These are phyloP conservation scores for Pyrgus malvae DNA, from an alignment of 2,888 invertebrate species.

Conservation along the genomic window DNA sequence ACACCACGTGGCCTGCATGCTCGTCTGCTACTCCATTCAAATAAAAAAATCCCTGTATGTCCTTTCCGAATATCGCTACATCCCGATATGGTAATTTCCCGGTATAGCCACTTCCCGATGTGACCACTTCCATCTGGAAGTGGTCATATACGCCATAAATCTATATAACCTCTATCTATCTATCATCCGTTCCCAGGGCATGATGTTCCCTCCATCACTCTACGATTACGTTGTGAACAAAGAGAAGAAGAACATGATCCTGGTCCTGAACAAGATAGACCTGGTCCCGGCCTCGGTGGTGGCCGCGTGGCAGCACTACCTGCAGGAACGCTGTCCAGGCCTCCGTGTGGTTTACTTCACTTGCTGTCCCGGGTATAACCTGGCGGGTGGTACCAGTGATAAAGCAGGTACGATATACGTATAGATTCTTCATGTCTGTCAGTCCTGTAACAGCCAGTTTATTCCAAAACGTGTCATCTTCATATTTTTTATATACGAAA, in stretches of 20 bases:
- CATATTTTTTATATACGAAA: too few relatives aligned
- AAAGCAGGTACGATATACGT: constrained; percentile 81
- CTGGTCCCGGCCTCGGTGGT: constrained; percentile 90
- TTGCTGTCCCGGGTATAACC: constrained; percentile 89
- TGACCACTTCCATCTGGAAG: too few relatives aligned
- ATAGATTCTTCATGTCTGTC: neutral
- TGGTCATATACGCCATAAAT: too few relatives aligned
- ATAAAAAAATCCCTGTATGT: too few relatives aligned
- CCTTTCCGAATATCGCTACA: too few relatives aligned
- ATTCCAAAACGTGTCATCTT: too few relatives aligned
- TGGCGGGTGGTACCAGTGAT: constrained; percentile 80
- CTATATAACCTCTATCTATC: too few relatives aligned
- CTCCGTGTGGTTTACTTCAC: constrained; percentile 92
- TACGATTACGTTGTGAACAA: constrained; percentile 89
- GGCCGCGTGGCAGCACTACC: constrained; percentile 93
- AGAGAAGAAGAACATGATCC: constrained; percentile 91
- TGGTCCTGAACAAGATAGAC: constrained; percentile 96
- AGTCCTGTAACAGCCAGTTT: too few relatives aligned
- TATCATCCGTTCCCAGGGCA: constrained; percentile 65
- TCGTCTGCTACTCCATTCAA: too few relatives aligned
- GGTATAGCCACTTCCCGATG: too few relatives aligned
- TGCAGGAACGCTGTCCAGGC: constrained; percentile 79
- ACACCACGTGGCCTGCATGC: too few relatives aligned
- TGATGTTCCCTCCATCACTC: constrained; percentile 95
- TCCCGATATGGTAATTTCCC: too few relatives aligned